phyloP scores from a whole-genome alignment of 2,888 invertebrate genomes.

The Ichneumon xanthorius region DNA sequence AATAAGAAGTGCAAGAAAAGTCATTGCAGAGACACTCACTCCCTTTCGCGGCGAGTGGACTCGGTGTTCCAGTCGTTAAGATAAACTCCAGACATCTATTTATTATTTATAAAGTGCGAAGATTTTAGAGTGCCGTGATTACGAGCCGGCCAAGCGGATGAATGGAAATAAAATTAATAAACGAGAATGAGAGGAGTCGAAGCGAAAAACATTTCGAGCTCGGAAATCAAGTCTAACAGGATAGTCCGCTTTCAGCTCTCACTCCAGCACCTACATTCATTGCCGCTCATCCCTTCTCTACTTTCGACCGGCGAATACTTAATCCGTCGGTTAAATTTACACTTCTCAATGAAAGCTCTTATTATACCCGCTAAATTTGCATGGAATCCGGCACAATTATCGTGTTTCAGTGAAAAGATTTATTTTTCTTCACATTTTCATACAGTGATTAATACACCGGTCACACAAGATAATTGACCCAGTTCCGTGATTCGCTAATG shows the following conservation, averaged over 20 bases:
- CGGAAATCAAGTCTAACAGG: not conserved
- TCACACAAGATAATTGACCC: not conserved
- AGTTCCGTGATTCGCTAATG: not conserved
- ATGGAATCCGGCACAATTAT: not conserved
- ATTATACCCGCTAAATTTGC: not conserved
- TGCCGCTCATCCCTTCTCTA: not conserved
- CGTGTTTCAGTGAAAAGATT: not conserved
- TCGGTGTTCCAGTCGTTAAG: not conserved
- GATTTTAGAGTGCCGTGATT: not conserved
- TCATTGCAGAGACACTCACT: not conserved
- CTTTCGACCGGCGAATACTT: not conserved
- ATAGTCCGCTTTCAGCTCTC: not conserved
- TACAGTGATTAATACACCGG: not conserved
- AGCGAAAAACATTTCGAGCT: not conserved
- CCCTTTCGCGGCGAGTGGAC: not conserved
- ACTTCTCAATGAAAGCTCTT: not conserved
- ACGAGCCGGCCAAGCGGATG: not conserved
- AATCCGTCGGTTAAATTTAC: not conserved
- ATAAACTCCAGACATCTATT: conserved; percentile 7
- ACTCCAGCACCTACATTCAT: not conserved
- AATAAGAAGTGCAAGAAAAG: not conserved
- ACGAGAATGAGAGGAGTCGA: not conserved
- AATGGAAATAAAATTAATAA: conserved; percentile 27
- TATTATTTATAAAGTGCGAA: conserved; percentile 17
- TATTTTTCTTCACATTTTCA: not conserved